Percentiles rank a stretch among this genome's conserved stretches.
Conservation (phyloP, 2,888 invertebrate genomes). For the Bruchidius siliquastri region DNA sequence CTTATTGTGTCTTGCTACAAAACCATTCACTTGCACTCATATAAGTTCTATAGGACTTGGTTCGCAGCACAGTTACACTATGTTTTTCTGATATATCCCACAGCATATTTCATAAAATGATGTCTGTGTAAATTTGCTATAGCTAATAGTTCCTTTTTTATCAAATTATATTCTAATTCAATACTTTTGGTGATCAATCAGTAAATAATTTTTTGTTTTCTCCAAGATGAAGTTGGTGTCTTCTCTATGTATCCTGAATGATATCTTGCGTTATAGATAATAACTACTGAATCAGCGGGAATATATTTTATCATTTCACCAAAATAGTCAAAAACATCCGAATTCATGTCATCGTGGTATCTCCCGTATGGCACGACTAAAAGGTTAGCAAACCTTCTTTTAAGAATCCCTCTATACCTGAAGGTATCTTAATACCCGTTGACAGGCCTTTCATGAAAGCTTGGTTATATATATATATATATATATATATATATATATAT, state of each 20-base stretch:
- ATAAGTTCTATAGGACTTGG: too few relatives aligned
- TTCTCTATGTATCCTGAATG: constrained; percentile 9
- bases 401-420: too few relatives aligned
- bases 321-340: constrained; percentile 6
- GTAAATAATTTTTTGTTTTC: constrained; percentile 8
- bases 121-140: too few relatives aligned
- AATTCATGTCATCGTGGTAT: constrained; percentile 9
- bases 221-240: constrained; percentile 2
- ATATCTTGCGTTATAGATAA: constrained; percentile 5
- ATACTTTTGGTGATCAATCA: constrained; percentile 6
- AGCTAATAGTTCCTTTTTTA: neutral
- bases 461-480: too few relatives aligned
- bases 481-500: too few relatives aligned
- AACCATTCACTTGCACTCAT: too few relatives aligned
- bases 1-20: too few relatives aligned
- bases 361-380: neutral
- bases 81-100: too few relatives aligned
- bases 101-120: too few relatives aligned
- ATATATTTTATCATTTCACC: constrained; percentile 8
- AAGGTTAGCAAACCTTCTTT: constrained; percentile 6
- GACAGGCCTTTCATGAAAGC: too few relatives aligned
- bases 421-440: too few relatives aligned
- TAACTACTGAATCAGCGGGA: constrained; percentile 6
- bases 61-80: too few relatives aligned
- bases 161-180: constrained; percentile 5